Base-by-base conservation (phyloP, 2,113 vertebrate species). In the Noturus placidus region DNA sequence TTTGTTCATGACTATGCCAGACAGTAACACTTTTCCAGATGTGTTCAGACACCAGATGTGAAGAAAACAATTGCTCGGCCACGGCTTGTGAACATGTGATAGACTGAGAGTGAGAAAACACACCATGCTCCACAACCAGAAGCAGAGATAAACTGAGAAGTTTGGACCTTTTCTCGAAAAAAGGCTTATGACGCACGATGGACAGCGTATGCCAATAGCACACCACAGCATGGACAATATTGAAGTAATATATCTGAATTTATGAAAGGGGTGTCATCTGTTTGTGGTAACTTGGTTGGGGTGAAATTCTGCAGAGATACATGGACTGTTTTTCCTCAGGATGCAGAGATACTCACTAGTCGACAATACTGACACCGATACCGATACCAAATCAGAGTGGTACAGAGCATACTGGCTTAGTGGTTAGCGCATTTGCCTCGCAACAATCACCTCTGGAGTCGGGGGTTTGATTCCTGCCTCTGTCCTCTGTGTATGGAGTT, bases 1-100 rank as follows among this genome's bases (percentile, higher is more conserved):
- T 78, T 54, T 1, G 10, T 81, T 81, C n/a, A 81, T 13, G 9
- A 14, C 79, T 3, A 38, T 25, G 17, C 54, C 79, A 81, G 54
- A 81, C 25, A 35, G 54, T 35, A 59, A 81, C 20, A 81, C 54
- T 35, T 57, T 81, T 38, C 77, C 77, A 79, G 77, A 81, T 25
- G 54, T 59, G 8, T 22, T 33, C 54, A 81, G 52, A 57, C 30
- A 59, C n/a, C 52, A 25, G 54, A 59, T 54, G 46, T 77, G 25
- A 77, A 50, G 72, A 77, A 77, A 77, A 30, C 46, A 78, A 78
- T n/a, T 78, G 52, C 54, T 59, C 54, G 30, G 78, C 11, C 54
- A 81, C 13, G 33, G 54, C 54, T 19, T 81, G 30, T 25, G 8
- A 81, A 38, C 79, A 38, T 81, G n/a, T 33, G 52, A 79, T 79